Conservation (phyloP, 2,888 invertebrate genomes). For the Drosophila borealis region DNA sequence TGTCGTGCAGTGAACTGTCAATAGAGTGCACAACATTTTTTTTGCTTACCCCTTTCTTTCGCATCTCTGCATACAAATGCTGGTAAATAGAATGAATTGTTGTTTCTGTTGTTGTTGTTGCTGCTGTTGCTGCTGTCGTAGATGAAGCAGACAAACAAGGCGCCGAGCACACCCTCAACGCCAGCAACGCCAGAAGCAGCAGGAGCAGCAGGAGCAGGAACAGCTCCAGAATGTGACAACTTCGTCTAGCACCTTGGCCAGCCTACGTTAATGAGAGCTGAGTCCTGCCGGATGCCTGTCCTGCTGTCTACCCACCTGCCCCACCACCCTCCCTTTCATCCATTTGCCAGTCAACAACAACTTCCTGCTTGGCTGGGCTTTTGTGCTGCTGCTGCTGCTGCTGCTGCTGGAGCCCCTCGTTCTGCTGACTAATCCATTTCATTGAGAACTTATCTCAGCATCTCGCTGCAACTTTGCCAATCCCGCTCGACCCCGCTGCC, state of each 20-base stretch:
- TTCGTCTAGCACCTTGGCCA: slow-evolving; percentile 57
- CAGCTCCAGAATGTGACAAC: slow-evolving; percentile 33
- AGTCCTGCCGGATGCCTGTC: slow-evolving; percentile 18
- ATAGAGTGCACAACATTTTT: slow-evolving; percentile 69
- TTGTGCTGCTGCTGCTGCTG: slow-evolving; percentile 29
- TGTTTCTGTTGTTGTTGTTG: slow-evolving; percentile 18
- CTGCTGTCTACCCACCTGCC: background rate
- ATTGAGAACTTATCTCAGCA: slow-evolving; percentile 63
- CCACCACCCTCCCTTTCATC: background rate
- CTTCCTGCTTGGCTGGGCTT: slow-evolving; percentile 54
- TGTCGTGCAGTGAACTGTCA: slow-evolving; percentile 79
- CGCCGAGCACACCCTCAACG: slow-evolving; percentile 21
- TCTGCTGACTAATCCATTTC: slow-evolving; percentile 75
- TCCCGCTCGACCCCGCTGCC: too few relatives aligned
- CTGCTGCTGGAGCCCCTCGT: slow-evolving; percentile 25
- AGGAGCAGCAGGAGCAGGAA: slow-evolving; percentile 3
- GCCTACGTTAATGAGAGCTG: slow-evolving; percentile 65
- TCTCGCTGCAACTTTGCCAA: slow-evolving; percentile 12
- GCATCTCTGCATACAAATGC: slow-evolving; percentile 51
- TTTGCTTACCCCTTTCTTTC: slow-evolving; percentile 16
- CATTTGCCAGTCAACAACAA: slow-evolving; percentile 33
- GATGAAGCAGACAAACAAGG: slow-evolving; percentile 67
- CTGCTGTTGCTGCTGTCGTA: slow-evolving; percentile 35
- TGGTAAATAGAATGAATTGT: slow-evolving; percentile 52
- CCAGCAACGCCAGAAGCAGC: slow-evolving; percentile 5